Conservation (phyloP, 2,113 vertebrate genomes). For the Phasianus colchicus region DNA sequence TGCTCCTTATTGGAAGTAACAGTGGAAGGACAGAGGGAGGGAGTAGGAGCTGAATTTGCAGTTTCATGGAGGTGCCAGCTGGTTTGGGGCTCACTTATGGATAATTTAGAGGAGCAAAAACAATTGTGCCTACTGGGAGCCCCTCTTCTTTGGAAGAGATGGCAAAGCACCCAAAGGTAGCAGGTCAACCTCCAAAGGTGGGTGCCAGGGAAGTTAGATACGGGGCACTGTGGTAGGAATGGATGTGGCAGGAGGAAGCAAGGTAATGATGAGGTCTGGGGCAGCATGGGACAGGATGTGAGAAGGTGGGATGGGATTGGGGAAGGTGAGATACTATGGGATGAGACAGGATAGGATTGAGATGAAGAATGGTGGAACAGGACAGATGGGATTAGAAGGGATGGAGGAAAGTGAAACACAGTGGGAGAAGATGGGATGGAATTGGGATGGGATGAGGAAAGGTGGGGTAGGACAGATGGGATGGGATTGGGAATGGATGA, state of each 20-base stretch:
- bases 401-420: too few relatives aligned
- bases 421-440: too few relatives aligned
- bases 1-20: neutral
- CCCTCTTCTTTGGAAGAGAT: neutral
- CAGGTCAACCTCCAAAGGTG: accelerated
- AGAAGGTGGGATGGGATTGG: too few relatives aligned
- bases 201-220: neutral
- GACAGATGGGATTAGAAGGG: neutral
- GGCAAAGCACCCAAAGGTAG: neutral
- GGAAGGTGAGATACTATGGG: too few relatives aligned
- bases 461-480: too few relatives aligned
- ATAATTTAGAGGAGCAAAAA: neutral
- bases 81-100: accelerated
- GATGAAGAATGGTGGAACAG: too few relatives aligned
- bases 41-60: neutral
- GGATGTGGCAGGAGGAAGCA: accelerated
- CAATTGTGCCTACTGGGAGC: accelerated
- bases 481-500: too few relatives aligned
- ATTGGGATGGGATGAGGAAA: neutral
- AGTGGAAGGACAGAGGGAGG: neutral
- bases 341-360: too few relatives aligned
- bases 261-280: too few relatives aligned
- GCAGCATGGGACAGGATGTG: neutral
- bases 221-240: accelerated
- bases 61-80: accelerated